Evolutionary conservation across 2,113 vertebrate species (phyloP).

Genomic region (Thryonomys swinderianus): DNA sequence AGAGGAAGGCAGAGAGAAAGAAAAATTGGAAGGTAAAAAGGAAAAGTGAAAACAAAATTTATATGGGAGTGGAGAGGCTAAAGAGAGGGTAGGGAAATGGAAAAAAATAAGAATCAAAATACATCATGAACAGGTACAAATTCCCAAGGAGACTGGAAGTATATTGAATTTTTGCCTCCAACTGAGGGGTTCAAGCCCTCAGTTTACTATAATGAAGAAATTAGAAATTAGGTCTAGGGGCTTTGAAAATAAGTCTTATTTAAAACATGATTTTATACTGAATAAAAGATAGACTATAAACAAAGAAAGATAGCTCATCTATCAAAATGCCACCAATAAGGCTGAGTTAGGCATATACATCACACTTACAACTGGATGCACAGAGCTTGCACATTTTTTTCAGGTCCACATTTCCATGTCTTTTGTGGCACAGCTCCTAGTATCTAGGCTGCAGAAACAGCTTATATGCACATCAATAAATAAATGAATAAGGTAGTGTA

Average conservation of each 20-base stretch:
- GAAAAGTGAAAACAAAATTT: too few species aligned
- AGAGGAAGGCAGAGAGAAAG: too few species aligned
- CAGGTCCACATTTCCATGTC: background rate
- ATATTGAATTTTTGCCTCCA: background rate
- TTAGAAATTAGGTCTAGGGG: background rate
- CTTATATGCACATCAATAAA: background rate
- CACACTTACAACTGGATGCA: background rate
- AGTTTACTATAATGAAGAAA: background rate
- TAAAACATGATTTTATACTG: background rate
- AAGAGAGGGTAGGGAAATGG: too few species aligned
- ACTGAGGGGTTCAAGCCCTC: background rate
- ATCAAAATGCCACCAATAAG: background rate
- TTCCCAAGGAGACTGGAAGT: background rate
- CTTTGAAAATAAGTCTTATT: constrained; percentile 20
- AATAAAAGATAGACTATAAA: background rate
- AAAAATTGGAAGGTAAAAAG: too few species aligned
- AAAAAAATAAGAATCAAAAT: too few species aligned
- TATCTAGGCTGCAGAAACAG: background rate
- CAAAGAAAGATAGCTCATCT: background rate
- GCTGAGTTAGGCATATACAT: background rate
- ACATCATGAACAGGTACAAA: too few species aligned
- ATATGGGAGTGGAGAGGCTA: too few species aligned
- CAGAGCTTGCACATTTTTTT: background rate
- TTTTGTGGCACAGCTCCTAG: background rate
- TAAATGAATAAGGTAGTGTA: background rate